Evolutionary conservation across 2,113 vertebrate species (phyloP).

Genomic region (Aldabrachelys gigantea): DNA sequence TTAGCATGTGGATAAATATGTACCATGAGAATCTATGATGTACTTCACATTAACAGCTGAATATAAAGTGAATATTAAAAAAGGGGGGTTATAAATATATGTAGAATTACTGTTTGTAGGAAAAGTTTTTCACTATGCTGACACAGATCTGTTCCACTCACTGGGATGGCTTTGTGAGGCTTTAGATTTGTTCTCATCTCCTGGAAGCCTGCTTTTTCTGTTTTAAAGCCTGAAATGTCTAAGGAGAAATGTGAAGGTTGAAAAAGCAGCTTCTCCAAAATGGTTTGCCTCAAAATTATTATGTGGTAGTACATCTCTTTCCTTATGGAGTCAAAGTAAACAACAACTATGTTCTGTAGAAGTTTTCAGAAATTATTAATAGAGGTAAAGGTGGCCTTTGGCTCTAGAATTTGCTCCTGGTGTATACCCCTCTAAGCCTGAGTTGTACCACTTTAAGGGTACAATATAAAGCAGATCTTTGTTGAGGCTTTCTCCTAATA

Average conservation of each 20-base stretch:
- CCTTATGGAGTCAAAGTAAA: not conserved
- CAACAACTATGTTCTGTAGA: accelerated
- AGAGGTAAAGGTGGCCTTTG: not conserved
- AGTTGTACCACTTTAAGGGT: accelerated
- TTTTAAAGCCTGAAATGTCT: accelerated
- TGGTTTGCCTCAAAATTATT: accelerated
- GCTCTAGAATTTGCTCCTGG: accelerated
- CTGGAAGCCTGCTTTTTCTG: accelerated
- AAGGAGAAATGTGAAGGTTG: accelerated
- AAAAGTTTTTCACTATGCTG: accelerated
- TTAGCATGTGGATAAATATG: not conserved
- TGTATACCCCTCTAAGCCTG: accelerated
- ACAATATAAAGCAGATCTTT: not conserved
- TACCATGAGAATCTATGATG: not conserved
- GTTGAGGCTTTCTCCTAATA: not conserved
- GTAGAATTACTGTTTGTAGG: accelerated
- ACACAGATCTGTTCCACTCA: accelerated
- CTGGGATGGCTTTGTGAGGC: accelerated
- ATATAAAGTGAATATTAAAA: not conserved
- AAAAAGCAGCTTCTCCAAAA: not conserved
- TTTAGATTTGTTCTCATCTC: accelerated
- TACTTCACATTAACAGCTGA: not conserved
- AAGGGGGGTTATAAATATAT: accelerated
- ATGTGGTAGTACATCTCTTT: accelerated
- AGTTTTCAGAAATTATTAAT: accelerated